Evolutionary conservation across 1,140 invertebrate genomes (phyloP).

Genomic region (Antheraea mylitta): DNA sequence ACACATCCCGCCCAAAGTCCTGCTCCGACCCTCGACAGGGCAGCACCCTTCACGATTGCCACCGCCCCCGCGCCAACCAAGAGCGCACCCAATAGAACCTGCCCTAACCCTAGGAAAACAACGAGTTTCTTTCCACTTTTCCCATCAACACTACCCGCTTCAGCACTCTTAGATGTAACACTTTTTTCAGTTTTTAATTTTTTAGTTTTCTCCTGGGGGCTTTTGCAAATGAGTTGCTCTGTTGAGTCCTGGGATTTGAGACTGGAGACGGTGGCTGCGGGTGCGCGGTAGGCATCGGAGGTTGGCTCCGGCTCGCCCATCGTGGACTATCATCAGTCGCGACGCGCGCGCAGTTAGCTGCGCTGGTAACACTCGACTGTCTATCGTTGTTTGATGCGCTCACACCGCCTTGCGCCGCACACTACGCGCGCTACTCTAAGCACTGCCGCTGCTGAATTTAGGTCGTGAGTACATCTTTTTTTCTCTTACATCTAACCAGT

Average conservation of each 20-base stretch:
- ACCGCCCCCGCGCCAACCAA: slow-evolving; percentile 80
- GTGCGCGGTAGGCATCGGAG: slow-evolving; percentile 34
- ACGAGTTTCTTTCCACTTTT: slow-evolving; percentile 51
- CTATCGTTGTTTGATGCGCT: not conserved
- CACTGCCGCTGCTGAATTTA: slow-evolving; percentile 10
- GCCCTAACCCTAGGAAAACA: slow-evolving; percentile 77
- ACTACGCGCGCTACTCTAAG: not conserved
- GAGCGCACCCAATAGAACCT: slow-evolving; percentile 79
- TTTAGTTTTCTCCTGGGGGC: slow-evolving; percentile 67
- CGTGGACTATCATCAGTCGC: slow-evolving; percentile 25
- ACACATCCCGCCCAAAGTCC: slow-evolving; percentile 82
- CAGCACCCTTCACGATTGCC: slow-evolving; percentile 79
- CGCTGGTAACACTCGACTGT: not conserved
- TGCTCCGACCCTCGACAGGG: slow-evolving; percentile 79
- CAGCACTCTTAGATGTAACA: slow-evolving; percentile 62
- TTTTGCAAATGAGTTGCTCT: slow-evolving; percentile 79
- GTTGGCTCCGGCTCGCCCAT: slow-evolving; percentile 42
- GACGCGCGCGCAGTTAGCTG: slow-evolving; percentile 14
- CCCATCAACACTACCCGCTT: slow-evolving; percentile 55
- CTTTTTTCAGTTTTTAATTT: slow-evolving; percentile 44
- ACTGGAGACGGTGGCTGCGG: slow-evolving; percentile 61
- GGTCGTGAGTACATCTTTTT: not conserved
- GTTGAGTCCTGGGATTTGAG: slow-evolving; percentile 76
- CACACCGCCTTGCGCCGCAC: not conserved
- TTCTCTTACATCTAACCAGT: no score